Base-by-base conservation (phyloP, 2,888 invertebrate genomes). In the Synanthedon myopaeformis region DNA sequence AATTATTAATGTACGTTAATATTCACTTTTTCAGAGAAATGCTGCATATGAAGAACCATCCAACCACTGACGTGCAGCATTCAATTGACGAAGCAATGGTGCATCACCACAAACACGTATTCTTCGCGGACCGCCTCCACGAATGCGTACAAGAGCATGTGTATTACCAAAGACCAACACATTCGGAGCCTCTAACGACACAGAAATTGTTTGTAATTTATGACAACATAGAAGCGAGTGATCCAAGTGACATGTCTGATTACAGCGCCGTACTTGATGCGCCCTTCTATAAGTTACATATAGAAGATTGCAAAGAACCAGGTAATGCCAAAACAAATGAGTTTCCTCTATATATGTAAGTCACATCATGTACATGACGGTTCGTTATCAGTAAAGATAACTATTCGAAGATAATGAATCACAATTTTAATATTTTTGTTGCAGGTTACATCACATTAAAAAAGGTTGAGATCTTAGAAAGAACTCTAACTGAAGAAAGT, bases 221-320 rank as follows among this genome's bases (percentile, higher is more conserved):
- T 62, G 92, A 94, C 63, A 93, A 92, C 56, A 89, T 94, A 41
- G 92, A 93, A 64, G 91, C 94, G 10, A 89, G 90, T 45, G 90
- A 92, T 53, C 89, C 91, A 0, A 89, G 89, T 48, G 91, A 92
- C 60, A 88, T 89, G 1, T 82, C 89, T 8, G 89, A 89, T 59
- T 91, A 90, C 60, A 90, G 90, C 61, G 89, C 85, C 6, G 84
- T 90, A 52, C 84, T 89, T 12, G 90, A 91, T 60, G 89, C 89
- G 19, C 89, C 91, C 0, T 89, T 89, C 52, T 92, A 92, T 68
- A 91, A 90, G 66, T 88, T 92, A 53, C 80, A 89, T 14, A 84
- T 91, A 56, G 90, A 91, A 72, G 82, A 86, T 61, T 79, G 85
- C 51, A 86, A 79, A 67, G 85, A 82, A 59, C 67, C 75, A 72